phyloP scores from a whole-genome alignment of 2,888 invertebrate genomes.

The Xestia ashworthii region DNA sequence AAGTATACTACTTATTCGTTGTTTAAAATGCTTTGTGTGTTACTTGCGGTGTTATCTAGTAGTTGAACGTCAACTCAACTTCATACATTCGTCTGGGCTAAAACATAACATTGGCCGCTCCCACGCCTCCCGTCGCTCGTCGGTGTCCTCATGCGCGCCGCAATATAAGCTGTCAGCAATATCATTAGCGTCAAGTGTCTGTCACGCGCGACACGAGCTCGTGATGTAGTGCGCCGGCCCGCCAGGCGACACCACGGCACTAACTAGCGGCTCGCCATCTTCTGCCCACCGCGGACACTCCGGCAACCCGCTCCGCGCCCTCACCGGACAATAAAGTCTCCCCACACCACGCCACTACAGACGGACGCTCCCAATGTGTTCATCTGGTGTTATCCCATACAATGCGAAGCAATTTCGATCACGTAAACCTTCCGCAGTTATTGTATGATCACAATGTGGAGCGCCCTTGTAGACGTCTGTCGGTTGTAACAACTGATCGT shows the following conservation, averaged over 20 bases:
- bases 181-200: constrained; percentile 34
- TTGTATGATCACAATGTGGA: constrained; percentile 8
- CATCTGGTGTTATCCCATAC: constrained; percentile 12
- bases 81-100: too few species aligned
- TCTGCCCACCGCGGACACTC: background rate
- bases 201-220: constrained; percentile 7
- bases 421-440: constrained; percentile 20
- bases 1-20: too few species aligned
- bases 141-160: constrained; percentile 12
- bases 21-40: too few species aligned
- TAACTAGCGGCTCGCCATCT: constrained; percentile 9
- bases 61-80: background rate
- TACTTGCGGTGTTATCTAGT: background rate
- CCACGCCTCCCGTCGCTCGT: background rate
- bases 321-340: background rate
- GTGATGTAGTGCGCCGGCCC: constrained; percentile 4
- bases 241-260: background rate
- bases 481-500: constrained; percentile 6
- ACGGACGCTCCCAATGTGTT: constrained; percentile 2
- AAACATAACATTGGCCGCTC: too few species aligned
- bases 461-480: constrained; percentile 1
- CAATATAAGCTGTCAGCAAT: constrained; percentile 23
- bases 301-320: background rate
- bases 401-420: constrained; percentile 36
- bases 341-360: background rate